phyloP scores from a whole-genome alignment of 2,888 invertebrate species.

The Philonicus albiceps region DNA sequence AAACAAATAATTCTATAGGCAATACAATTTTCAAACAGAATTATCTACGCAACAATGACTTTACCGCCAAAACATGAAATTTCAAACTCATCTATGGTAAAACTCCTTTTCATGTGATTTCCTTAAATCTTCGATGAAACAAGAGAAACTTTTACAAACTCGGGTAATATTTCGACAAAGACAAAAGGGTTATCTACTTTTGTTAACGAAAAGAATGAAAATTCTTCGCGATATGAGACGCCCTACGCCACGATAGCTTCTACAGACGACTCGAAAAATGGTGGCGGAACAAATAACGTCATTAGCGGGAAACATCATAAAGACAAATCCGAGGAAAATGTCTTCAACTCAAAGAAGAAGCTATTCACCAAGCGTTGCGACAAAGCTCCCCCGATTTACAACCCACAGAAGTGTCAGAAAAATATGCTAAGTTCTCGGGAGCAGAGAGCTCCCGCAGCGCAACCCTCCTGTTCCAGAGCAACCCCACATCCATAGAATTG shows the following conservation, averaged over 20 bases:
- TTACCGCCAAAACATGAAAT: background rate
- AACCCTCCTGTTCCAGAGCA: background rate
- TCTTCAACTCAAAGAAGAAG: background rate
- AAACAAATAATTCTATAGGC: background rate
- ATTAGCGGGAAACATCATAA: conserved; percentile 2
- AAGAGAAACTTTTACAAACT: background rate
- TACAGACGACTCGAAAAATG: background rate
- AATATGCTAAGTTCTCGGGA: background rate
- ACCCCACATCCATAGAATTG: background rate
- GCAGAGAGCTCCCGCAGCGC: background rate
- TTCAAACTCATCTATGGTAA: background rate
- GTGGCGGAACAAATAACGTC: background rate
- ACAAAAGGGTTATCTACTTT: background rate
- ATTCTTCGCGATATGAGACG: background rate
- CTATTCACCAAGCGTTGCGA: background rate
- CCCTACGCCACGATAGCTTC: background rate
- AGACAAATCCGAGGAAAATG: background rate
- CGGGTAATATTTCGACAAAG: background rate
- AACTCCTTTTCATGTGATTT: background rate
- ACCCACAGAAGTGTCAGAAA: background rate
- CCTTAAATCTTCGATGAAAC: background rate
- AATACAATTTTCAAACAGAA: background rate
- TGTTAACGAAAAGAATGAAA: background rate
- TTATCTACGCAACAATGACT: background rate
- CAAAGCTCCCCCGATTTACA: background rate